phyloP scores from a whole-genome alignment of 2,888 invertebrate species.

The Pristionchus exspectatus region DNA sequence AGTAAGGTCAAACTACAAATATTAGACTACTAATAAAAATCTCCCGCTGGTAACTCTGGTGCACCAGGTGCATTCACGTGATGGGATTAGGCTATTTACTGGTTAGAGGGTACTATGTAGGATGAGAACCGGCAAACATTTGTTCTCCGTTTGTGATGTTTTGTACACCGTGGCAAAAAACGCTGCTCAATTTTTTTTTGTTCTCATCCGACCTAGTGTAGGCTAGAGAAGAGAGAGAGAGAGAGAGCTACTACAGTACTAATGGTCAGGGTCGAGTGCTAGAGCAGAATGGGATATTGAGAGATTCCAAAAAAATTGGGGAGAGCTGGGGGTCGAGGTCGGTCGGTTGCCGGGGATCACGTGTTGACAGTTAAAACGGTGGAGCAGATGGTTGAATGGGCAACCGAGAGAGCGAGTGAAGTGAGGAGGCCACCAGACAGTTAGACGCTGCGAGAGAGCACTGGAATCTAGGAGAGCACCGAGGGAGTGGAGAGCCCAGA shows the following conservation, averaged over 20 bases:
- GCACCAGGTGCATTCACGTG: no score
- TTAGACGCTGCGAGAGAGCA: not conserved
- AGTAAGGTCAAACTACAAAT: no score
- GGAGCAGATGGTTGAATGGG: constrained; percentile 30
- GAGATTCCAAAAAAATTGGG: not conserved
- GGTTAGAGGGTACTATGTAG: no score
- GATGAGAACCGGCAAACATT: no score
- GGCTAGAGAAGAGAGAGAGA: no score
- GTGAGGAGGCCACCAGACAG: not conserved
- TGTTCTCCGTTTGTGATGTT: no score
- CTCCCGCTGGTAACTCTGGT: not conserved
- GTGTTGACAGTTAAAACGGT: constrained; percentile 12
- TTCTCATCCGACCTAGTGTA: no score
- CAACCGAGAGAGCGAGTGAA: not conserved
- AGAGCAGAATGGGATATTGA: not conserved
- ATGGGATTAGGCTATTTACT: not conserved
- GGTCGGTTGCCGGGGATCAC: not conserved
- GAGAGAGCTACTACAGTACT: no score
- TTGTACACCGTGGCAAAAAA: no score
- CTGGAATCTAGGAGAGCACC: not conserved
- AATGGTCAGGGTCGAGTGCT: not conserved
- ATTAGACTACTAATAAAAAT: no score
- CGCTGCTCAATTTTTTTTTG: no score
- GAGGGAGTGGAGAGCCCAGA: not conserved
- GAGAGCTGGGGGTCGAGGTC: constrained; percentile 25